A percentile compares a stretch with the other conserved stretches of the same genome.
phyloP scores from a whole-genome alignment of 2,797 vertebrate species.

The Etheostoma perlongum region DNA sequence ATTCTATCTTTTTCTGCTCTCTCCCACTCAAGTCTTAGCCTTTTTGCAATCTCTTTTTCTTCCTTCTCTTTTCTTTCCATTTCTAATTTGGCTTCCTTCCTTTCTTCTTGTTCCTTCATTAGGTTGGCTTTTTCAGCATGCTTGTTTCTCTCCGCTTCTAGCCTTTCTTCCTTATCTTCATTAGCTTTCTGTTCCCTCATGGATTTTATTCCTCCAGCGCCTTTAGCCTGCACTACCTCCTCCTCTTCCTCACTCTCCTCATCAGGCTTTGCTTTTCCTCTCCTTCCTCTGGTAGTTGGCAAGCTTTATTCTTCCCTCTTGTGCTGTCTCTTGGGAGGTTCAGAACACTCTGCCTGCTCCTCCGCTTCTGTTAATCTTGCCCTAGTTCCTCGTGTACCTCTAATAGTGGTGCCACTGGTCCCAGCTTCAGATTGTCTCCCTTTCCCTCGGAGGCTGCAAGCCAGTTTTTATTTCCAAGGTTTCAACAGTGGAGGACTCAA shows the following conservation, averaged over 20 bases:
- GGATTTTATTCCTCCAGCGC: constrained; percentile 26
- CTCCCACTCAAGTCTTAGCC: constrained; percentile 24
- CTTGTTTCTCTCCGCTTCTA: constrained; percentile 2
- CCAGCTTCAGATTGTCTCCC: constrained; percentile 23
- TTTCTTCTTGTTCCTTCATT: constrained; percentile 37
- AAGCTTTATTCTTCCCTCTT: constrained; percentile 42
- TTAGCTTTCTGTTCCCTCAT: constrained; percentile 23
- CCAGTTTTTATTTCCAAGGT: constrained; percentile 16
- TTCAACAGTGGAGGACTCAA: constrained; percentile 31
- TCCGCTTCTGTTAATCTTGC: constrained; percentile 41
- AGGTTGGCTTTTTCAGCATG: constrained; percentile 8
- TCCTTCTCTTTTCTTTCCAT: constrained; percentile 25
- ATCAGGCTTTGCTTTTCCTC: constrained; percentile 33
- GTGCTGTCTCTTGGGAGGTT: constrained; percentile 62
- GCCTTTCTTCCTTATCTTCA: constrained; percentile 33
- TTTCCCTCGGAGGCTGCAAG: neutral
- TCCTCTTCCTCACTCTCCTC: constrained; percentile 54
- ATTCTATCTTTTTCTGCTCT: constrained; percentile 26
- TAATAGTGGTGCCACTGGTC: constrained; percentile 24
- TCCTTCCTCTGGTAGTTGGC: constrained; percentile 30
- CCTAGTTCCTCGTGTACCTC: constrained; percentile 41
- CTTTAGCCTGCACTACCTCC: constrained; percentile 14
- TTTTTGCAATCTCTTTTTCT: constrained; percentile 32
- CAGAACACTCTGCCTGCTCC: constrained; percentile 34
- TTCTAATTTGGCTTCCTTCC: constrained; percentile 13